Evolutionary conservation across 2,797 vertebrate species (phyloP).

Genomic region (Syngnathus rostellatus): DNA sequence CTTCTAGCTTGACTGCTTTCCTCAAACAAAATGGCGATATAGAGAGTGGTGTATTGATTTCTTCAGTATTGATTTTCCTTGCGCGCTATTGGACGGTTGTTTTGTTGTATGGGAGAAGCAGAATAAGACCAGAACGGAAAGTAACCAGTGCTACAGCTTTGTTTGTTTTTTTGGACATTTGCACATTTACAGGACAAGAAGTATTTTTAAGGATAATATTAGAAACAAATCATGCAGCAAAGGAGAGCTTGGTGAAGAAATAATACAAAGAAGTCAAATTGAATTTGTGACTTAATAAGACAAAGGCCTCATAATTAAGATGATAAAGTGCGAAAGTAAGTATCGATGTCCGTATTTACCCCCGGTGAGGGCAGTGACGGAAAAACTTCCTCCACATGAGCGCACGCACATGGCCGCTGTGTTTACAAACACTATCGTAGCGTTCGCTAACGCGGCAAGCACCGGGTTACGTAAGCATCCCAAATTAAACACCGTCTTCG

Average conservation of each 20-base stretch:
- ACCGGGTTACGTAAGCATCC: constrained; percentile 65
- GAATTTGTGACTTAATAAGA: background rate
- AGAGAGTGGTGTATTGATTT: constrained; percentile 58
- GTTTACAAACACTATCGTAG: constrained; percentile 84
- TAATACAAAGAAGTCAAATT: background rate
- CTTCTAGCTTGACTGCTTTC: constrained; percentile 35
- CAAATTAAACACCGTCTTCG: constrained; percentile 56
- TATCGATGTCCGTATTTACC: constrained; percentile 68
- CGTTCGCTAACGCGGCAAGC: constrained; percentile 60
- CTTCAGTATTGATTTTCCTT: constrained; percentile 60
- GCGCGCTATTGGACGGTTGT: constrained; percentile 43
- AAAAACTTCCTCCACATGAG: constrained; percentile 68
- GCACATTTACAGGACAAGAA: background rate
- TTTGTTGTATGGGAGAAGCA: constrained; percentile 27
- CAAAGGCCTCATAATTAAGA: constrained; percentile 6
- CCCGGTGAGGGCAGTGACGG: constrained; percentile 63
- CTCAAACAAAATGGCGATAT: constrained; percentile 63
- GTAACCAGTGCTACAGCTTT: constrained; percentile 24
- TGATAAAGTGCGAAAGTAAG: constrained; percentile 18
- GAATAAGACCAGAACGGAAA: constrained; percentile 20
- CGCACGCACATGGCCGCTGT: constrained; percentile 72
- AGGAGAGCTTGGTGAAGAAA: background rate
- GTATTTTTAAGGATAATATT: background rate
- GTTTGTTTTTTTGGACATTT: background rate
- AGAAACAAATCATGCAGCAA: background rate